Base-by-base conservation (phyloP, 2,888 invertebrate species). In the Cephus pygmeus region DNA sequence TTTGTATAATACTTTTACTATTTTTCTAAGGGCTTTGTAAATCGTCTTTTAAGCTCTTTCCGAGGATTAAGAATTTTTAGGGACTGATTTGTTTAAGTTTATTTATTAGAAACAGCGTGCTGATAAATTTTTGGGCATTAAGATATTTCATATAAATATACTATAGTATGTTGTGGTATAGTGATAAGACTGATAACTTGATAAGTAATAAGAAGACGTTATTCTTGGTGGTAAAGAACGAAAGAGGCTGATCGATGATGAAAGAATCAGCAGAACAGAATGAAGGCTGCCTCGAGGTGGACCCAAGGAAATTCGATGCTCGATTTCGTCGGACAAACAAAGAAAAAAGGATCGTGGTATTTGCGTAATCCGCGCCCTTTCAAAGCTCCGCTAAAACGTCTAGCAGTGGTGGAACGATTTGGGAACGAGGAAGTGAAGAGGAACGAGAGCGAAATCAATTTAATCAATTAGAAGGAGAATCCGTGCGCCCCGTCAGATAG, bases 321-420 rank as follows among this genome's bases (percentile, higher is more conserved):
- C 31, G 71, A 71, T 31, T 34, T 33, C 34, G 33, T 31, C 31
- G 71, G 34, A 34, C 71, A 71, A 71, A 71, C 71, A 71, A 33
- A 23, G 56, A 56, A 56, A 15, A 56, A 56, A 15, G 56, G 56
- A 56, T 23, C 56, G 9, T 15, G 31, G 71, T 71, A 71, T 71
- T 71, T 71, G 71, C 71, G 71, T 71, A 71, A 71, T 71, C 71
- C 71, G 71, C 34, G 33, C 31, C 71, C 33, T 71, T 71, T 33
- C 12, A 1, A 34, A 31, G 33, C 31, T 69, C 30, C 69, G 71
- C 15, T 4, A 56, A 56, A 56, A 9, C 23, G 23, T 56, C 23
- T 23, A 56, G 23, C 23, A 56, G 56, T 3, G 56, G 56, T 23
- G 15, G 0, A 40, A 40, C 69, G 69, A 69, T 30, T 30, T 30